Evolutionary conservation across 2,888 invertebrate species (phyloP), one percentile per base, ranked within the genome.

Genomic region (Melangyna quadrimaculata): DNA sequence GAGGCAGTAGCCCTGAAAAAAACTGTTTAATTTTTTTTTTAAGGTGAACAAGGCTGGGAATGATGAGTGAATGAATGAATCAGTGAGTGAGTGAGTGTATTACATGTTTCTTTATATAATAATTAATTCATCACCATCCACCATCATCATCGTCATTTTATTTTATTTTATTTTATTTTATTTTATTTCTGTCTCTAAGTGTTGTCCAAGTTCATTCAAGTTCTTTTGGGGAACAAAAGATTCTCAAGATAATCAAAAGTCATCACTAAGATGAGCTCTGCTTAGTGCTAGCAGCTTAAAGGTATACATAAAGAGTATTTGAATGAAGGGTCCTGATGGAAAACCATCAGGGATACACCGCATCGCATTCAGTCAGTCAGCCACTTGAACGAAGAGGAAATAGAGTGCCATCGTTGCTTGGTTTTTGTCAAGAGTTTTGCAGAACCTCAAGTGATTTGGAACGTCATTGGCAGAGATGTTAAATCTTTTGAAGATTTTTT

Each of bases 311-410:
- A 29, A 22, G 65, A 29, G 19, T 19, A 48, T 19, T 45, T 45
- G 17, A 10, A 17, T 45, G 19, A 32, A 48, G 65, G 32, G 32
- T 17, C 6, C 19, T 48, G 65, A 45, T 67, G 48, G 27, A 63
- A 59, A 43, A 43, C 27, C 43, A 63, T 40, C 43, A 63, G 27
- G 61, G 17, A 51, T 27, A 19, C 19, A 29, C 48, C 10, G 12
- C 19, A 27, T 51, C 51, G 17, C 35, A 55, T 22, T 63, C 59
- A 29, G n/a, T 40, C n/a, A 55, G 40, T 55, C 32, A 24, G 24
- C 17, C 67, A 67, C 65, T 75, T 75, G 55, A 55, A 35, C n/a
- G 53, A 43, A 43, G 74, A 67, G 65, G 57, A 67, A 75, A 67
- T 75, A n/a, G 55, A 75, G 74, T 75, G 67, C 37, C 65, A 57